These are phyloP conservation scores for Oenanthe oenanthe DNA, from an alignment of 2,113 vertebrate species.

Conservation along the genomic window DNA sequence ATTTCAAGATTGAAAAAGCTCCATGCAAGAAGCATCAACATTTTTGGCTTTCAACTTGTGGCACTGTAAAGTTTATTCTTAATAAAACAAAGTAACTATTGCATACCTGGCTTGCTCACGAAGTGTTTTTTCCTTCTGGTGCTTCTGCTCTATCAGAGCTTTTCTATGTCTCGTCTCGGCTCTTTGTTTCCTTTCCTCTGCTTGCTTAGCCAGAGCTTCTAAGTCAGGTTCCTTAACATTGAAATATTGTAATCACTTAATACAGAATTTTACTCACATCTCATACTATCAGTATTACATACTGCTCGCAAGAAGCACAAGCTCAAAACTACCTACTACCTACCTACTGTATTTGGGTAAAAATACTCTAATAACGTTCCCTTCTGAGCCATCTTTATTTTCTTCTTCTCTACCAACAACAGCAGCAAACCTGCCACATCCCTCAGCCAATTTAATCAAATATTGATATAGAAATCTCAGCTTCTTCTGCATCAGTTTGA, in stretches of 20 bases:
- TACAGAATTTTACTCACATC: background rate
- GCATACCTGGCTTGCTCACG: conserved; percentile 81
- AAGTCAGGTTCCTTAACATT: conserved; percentile 80
- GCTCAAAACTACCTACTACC: background rate
- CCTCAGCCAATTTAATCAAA: background rate
- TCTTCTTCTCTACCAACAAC: background rate
- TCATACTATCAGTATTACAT: background rate
- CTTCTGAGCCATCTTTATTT: background rate
- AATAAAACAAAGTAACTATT: background rate
- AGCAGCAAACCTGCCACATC: background rate
- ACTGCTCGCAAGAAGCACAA: background rate
- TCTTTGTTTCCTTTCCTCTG: conserved; percentile 79
- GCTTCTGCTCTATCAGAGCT: conserved; percentile 86
- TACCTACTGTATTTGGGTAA: background rate
- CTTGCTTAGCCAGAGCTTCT: conserved; percentile 75
- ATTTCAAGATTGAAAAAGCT: background rate
- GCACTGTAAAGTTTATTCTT: background rate
- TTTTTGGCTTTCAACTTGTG: background rate
- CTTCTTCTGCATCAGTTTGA: background rate
- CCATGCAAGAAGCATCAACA: background rate
- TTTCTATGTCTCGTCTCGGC: conserved; percentile 85
- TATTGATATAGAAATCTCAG: background rate
- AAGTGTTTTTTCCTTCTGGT: conserved; percentile 76
- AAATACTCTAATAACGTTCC: background rate
- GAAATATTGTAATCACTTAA: conserved; percentile 1